Percentiles rank a stretch among this genome's conserved stretches.
Evolutionary conservation across 2,113 vertebrate genomes (phyloP).

Genomic region (Elephas maximus): DNA sequence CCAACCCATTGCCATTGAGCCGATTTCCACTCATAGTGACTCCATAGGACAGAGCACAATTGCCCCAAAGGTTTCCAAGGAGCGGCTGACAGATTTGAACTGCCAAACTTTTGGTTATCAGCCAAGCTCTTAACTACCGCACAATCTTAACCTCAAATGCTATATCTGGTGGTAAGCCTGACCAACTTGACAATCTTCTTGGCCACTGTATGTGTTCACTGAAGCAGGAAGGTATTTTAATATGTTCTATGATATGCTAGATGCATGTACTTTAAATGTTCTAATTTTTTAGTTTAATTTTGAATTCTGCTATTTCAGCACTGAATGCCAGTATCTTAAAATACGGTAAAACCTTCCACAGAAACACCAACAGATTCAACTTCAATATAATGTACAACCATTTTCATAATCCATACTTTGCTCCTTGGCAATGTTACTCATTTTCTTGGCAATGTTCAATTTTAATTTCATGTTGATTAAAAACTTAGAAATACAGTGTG

Average conservation of each 20-base stretch:
- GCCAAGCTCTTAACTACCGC: too few species aligned
- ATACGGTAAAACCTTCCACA: slow-evolving; percentile 55
- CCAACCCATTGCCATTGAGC: too few species aligned
- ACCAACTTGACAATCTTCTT: not conserved
- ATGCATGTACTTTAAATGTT: not conserved
- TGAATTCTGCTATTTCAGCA: slow-evolving; percentile 39
- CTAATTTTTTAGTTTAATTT: slow-evolving; percentile 43
- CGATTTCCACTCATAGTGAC: too few species aligned
- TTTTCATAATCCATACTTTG: slow-evolving; percentile 66
- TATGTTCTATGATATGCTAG: not conserved
- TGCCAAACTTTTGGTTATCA: too few species aligned
- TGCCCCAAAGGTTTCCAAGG: too few species aligned
- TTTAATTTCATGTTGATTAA: slow-evolving; percentile 67
- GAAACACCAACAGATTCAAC: slow-evolving; percentile 51
- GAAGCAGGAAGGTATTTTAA: not conserved
- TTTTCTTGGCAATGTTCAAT: slow-evolving; percentile 56
- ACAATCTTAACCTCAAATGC: not conserved
- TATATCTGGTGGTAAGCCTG: not conserved
- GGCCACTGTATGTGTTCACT: not conserved
- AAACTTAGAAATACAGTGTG: slow-evolving; percentile 45
- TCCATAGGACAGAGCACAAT: too few species aligned
- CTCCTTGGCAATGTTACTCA: slow-evolving; percentile 61
- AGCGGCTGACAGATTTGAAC: too few species aligned
- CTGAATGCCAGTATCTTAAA: slow-evolving; percentile 38
- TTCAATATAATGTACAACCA: slow-evolving; percentile 43